Percentiles rank a stretch among this genome's conserved stretches.
Conservation (phyloP, 2,113 vertebrate genomes). For the Pangasianodon gigas region DNA sequence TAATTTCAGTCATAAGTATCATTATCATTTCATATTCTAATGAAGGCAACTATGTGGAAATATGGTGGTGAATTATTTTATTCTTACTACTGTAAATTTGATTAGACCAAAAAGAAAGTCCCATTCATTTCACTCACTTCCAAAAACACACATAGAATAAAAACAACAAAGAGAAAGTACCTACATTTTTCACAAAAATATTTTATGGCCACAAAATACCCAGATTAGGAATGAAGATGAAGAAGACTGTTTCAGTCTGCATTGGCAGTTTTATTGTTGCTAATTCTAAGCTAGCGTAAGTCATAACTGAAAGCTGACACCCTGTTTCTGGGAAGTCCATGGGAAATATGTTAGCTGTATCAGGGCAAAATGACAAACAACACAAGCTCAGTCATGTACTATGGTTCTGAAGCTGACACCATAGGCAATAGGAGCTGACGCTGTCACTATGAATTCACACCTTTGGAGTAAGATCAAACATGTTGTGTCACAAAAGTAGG, state of each 20-base stretch:
- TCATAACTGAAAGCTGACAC: not conserved
- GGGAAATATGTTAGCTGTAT: not conserved
- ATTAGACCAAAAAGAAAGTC: not conserved
- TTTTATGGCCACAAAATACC: not conserved
- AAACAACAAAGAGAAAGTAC: not conserved
- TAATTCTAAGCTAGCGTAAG: not conserved
- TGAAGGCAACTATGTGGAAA: not conserved
- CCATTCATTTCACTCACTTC: not conserved
- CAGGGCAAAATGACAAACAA: slow-evolving; percentile 7
- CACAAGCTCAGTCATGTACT: slow-evolving; percentile 22
- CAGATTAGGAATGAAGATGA: not conserved
- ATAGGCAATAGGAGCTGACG: not conserved
- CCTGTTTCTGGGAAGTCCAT: not conserved
- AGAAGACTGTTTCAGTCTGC: not conserved
- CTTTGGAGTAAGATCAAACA: slow-evolving; percentile 10
- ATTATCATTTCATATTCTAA: not conserved
- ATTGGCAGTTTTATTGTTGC: not conserved
- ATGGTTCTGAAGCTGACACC: not conserved
- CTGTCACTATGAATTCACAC: not conserved
- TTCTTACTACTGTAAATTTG: not conserved
- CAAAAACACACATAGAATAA: not conserved
- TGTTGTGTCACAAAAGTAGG: not conserved
- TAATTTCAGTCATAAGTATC: not conserved
- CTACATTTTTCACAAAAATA: not conserved
- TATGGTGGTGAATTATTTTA: not conserved